Evolutionary conservation across 2,797 vertebrate genomes (phyloP).

Genomic region (Ibycter americanus): DNA sequence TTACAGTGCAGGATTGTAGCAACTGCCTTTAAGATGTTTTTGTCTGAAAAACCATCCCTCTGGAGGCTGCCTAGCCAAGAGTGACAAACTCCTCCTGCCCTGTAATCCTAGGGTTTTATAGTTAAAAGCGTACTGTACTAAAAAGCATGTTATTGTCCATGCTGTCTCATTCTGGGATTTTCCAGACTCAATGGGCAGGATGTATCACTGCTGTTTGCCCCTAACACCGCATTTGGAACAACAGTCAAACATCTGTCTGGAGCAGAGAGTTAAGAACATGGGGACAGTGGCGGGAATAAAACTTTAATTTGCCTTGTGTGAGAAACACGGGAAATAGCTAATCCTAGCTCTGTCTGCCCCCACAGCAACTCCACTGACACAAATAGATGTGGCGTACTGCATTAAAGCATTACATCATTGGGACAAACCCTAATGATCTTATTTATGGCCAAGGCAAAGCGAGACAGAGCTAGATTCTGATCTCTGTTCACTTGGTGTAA

Average conservation of each 20-base stretch:
- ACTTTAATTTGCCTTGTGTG: not conserved
- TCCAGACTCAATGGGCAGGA: not conserved
- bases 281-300: not conserved
- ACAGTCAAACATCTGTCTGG: not conserved
- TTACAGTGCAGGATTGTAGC: not conserved
- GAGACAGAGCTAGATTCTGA: not conserved
- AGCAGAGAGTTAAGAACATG: not conserved
- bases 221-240: not conserved
- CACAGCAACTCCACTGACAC: not conserved
- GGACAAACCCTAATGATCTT: slow-evolving; percentile 36
- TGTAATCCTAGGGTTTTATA: not conserved
- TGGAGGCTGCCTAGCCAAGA: not conserved
- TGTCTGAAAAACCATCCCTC: not conserved
- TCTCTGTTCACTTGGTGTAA: slow-evolving; percentile 52
- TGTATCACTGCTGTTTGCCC: not conserved
- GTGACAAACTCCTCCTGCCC: not conserved
- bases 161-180: not conserved
- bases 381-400: not conserved
- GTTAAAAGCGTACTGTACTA: not conserved
- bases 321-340: not conserved
- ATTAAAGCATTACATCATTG: slow-evolving; percentile 29
- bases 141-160: not conserved
- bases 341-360: not conserved
- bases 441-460: slow-evolving; percentile 13
- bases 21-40: not conserved